Percentiles rank a stretch among this genome's conserved stretches.
These are phyloP conservation scores for Lemur catta DNA, from an alignment of 2,797 vertebrate genomes.

Conservation along the genomic window DNA sequence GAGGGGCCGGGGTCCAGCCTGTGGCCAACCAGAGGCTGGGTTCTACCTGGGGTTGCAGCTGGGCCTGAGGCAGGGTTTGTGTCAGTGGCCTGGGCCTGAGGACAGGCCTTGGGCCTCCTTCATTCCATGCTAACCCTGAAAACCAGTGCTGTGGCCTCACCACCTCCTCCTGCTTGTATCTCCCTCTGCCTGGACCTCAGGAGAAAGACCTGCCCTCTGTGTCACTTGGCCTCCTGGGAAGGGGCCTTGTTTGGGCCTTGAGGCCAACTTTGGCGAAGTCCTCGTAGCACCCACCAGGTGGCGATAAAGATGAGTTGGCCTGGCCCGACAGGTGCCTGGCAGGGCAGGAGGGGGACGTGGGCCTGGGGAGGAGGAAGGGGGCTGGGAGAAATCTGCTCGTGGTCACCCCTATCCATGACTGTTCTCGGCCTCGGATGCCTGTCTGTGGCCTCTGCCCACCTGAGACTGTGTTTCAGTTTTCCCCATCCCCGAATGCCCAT, in stretches of 20 bases:
- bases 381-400: neutral
- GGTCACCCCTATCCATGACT: neutral
- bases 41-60: neutral
- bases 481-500: too few species aligned
- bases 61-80: neutral
- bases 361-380: too few species aligned
- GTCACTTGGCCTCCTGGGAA: neutral
- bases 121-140: neutral
- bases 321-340: neutral
- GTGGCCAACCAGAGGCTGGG: neutral
- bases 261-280: neutral
- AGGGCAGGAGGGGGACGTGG: neutral
- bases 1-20: neutral
- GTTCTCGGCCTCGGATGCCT: neutral
- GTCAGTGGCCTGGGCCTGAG: neutral
- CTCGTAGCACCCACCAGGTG: constrained; percentile 49
- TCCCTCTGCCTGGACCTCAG: neutral
- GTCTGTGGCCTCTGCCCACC: neutral
- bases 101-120: neutral
- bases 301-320: constrained; percentile 27
- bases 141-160: neutral
- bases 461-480: neutral
- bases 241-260: neutral
- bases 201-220: neutral
- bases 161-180: neutral